Conservation (phyloP, 1,140 invertebrate genomes). For the Lepidotrigona ventralis region DNA sequence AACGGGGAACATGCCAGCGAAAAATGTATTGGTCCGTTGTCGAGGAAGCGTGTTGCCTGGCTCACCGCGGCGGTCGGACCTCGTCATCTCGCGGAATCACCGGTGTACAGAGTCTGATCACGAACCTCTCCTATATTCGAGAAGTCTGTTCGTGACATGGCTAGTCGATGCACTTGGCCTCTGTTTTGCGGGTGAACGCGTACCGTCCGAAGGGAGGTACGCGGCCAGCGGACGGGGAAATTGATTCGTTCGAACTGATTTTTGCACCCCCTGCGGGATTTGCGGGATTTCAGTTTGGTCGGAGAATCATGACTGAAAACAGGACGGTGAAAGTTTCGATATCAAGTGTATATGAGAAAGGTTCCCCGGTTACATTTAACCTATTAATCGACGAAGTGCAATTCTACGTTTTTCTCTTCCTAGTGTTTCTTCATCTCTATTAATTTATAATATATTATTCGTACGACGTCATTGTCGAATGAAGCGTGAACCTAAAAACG, state of each 20-base stretch:
- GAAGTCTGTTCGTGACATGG: conserved; percentile 44
- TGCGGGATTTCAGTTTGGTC: neutral
- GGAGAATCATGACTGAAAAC: neutral
- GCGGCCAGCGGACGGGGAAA: neutral
- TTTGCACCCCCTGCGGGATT: conserved; percentile 12
- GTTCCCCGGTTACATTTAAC: neutral
- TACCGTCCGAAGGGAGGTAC: neutral
- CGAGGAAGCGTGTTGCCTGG: neutral
- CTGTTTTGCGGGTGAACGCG: conserved; percentile 7
- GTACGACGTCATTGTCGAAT: too few relatives aligned
- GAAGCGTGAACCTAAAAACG: too few relatives aligned
- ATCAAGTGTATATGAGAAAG: too few relatives aligned
- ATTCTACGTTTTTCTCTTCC: neutral
- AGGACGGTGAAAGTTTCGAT: neutral
- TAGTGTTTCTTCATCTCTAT: too few relatives aligned
- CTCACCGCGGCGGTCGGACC: neutral
- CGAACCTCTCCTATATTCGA: conserved; percentile 30
- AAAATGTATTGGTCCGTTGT: conserved; percentile 34
- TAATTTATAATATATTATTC: too few relatives aligned
- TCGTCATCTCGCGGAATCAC: conserved; percentile 26
- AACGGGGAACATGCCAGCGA: neutral
- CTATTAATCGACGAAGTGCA: neutral
- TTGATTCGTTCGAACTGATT: conserved; percentile 18
- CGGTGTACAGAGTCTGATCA: conserved; percentile 46
- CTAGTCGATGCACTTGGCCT: conserved; percentile 16